phyloP scores from a whole-genome alignment of 2,113 vertebrate species.

The Corythoichthys intestinalis region DNA sequence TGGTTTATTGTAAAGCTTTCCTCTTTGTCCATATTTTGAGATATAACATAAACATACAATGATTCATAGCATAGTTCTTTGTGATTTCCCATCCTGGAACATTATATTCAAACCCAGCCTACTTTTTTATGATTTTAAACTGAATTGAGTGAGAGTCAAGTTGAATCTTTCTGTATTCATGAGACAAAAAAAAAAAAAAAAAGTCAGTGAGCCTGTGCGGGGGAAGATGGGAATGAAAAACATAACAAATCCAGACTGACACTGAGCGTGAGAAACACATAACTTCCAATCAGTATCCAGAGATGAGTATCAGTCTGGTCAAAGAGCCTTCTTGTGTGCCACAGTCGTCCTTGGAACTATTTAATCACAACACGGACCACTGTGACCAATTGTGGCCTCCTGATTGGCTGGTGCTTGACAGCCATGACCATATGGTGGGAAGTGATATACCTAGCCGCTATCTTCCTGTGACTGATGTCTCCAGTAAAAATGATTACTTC shows the following conservation, averaged over 20 bases:
- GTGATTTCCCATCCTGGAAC: slow-evolving; percentile 35
- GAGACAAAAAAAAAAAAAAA: slow-evolving; percentile 48
- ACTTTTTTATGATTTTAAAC: slow-evolving; percentile 52
- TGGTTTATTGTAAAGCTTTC: slow-evolving; percentile 25
- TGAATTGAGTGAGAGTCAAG: slow-evolving; percentile 41
- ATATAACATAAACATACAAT: background rate
- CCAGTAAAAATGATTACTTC: slow-evolving; percentile 77
- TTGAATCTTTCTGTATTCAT: slow-evolving; percentile 59
- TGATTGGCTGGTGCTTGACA: slow-evolving; percentile 71
- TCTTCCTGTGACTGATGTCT: slow-evolving; percentile 73
- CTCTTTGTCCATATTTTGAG: slow-evolving; percentile 20
- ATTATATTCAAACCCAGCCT: slow-evolving; percentile 39
- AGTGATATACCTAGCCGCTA: slow-evolving; percentile 77
- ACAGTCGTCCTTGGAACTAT: slow-evolving; percentile 70
- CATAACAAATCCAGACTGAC: slow-evolving; percentile 58
- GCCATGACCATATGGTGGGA: slow-evolving; percentile 74
- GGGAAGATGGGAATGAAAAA: slow-evolving; percentile 58
- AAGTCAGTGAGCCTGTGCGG: slow-evolving; percentile 45
- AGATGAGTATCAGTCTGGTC: slow-evolving; percentile 74
- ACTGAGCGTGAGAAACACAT: slow-evolving; percentile 30
- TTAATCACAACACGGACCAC: slow-evolving; percentile 75
- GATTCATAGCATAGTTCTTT: slow-evolving; percentile 39
- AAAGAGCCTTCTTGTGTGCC: slow-evolving; percentile 66
- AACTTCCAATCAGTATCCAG: slow-evolving; percentile 69
- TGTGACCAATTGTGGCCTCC: slow-evolving; percentile 70